Base-by-base conservation (phyloP, 2,797 vertebrate species). In the Pangasius krempfi region DNA sequence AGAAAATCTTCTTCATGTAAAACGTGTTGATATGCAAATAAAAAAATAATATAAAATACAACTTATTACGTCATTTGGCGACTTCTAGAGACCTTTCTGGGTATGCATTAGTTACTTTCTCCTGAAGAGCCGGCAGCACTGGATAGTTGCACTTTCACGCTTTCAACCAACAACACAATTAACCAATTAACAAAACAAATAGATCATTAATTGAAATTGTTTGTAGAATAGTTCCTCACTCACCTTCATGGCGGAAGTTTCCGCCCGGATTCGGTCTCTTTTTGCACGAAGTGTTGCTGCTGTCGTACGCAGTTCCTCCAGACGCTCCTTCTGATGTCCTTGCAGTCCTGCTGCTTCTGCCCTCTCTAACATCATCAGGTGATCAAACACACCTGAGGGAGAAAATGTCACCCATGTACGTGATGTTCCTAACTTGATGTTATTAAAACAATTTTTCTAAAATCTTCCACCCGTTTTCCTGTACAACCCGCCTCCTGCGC, bases 311-410 rank as follows among this genome's bases (percentile, higher is more conserved):
- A 97, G 95, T 88, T 93, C 84, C 83, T 88, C 88, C 88, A 94
- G 76, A 0, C 87, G 92, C 5, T 93, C 92, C 58, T 84, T 92
- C 30, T 91, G 89, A 87, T 79, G 89, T n/a, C 86, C 89, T 0
- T 0, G 50, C 27, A 89, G 0, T 92, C 88, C 64, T 90, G 92
- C 64, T 91, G 58, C 0, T 73, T 86, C 84, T 84, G 50, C 70
- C 0, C 62, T 90, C 88, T 98, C 97, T 92, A 98, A 92, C 83
- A 76, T 86, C 87, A 95, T 94, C 91, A 98, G 92, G 16, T 96
- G 95, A 88, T 90, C 91, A 10, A 98, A 90, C 85, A 97, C 94
- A 90, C 96, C 97, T 98, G 89, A 0, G 0, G 60, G 9, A 68
- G 20, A 40, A 75, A 30, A 70, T 14, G 4, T 37, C 4, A 82